Conservation (phyloP, 2,888 invertebrate species). For the Ariolimax columbianus region DNA sequence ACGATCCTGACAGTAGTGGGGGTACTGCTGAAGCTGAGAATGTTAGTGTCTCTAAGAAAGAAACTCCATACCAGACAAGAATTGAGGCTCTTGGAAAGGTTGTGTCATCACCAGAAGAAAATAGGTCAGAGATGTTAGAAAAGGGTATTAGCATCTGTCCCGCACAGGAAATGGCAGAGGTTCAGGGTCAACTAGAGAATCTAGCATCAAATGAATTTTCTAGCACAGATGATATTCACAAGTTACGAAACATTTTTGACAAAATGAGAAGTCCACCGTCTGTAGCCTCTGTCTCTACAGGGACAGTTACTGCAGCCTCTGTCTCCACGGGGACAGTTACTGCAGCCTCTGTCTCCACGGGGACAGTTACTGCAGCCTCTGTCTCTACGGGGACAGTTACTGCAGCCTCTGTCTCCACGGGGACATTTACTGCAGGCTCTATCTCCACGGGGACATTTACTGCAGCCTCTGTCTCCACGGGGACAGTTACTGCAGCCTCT, state of each 20-base stretch:
- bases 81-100: not conserved
- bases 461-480: not conserved
- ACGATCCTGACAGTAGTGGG: conserved; percentile 22
- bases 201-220: not conserved
- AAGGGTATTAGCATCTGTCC: not conserved
- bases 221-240: not conserved
- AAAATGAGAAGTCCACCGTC: conserved; percentile 7
- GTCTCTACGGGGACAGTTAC: not conserved
- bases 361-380: not conserved
- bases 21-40: not conserved
- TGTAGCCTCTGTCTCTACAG: not conserved
- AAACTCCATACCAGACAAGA: not conserved
- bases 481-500: not conserved
- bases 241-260: conserved; percentile 25
- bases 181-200: not conserved
- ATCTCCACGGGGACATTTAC: too few relatives aligned
- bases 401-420: not conserved
- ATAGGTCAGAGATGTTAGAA: too few relatives aligned
- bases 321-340: not conserved
- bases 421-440: too few relatives aligned
- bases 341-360: not conserved
- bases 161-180: not conserved
- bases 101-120: not conserved
- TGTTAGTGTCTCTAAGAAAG: not conserved
- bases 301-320: not conserved